Conservation (phyloP, 2,113 vertebrate genomes). For the Anolis carolinensis region DNA sequence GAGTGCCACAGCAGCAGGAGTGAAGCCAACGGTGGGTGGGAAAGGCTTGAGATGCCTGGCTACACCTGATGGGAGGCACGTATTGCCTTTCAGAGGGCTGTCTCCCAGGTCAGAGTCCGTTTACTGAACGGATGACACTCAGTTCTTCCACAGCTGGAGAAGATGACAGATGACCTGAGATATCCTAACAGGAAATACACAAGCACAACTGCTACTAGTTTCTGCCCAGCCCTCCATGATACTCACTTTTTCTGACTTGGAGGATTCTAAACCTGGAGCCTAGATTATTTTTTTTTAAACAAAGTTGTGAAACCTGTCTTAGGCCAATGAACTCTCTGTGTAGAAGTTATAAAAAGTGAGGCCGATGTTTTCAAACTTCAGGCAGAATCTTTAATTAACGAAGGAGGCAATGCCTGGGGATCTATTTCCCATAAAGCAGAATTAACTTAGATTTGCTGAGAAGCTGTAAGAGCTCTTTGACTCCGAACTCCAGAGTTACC, state of each 20-base stretch:
- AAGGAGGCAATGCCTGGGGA: not conserved
- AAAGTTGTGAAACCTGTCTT: not conserved
- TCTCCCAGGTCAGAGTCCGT: too few species aligned
- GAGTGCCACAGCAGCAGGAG: not conserved
- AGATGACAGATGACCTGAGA: not conserved
- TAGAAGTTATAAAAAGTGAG: slow-evolving; percentile 6
- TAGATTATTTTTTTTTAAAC: not conserved
- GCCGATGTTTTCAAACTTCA: not conserved
- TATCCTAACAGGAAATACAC: not conserved
- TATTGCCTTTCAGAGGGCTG: not conserved
- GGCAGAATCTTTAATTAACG: accelerated
- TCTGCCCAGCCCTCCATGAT: not conserved
- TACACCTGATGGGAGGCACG: not conserved
- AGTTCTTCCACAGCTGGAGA: not conserved
- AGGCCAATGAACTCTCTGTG: not conserved
- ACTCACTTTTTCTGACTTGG: not conserved
- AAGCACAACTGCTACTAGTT: not conserved
- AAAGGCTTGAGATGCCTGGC: not conserved
- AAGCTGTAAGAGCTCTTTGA: not conserved
- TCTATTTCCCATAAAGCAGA: slow-evolving; percentile 22
- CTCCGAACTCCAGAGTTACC: not conserved
- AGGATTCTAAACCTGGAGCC: not conserved
- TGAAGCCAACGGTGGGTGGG: not conserved
- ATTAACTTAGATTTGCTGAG: slow-evolving; percentile 16
- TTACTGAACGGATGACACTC: not conserved